These are phyloP conservation scores for Sisor rabdophorus DNA, from an alignment of 2,113 vertebrate genomes.

Conservation along the genomic window DNA sequence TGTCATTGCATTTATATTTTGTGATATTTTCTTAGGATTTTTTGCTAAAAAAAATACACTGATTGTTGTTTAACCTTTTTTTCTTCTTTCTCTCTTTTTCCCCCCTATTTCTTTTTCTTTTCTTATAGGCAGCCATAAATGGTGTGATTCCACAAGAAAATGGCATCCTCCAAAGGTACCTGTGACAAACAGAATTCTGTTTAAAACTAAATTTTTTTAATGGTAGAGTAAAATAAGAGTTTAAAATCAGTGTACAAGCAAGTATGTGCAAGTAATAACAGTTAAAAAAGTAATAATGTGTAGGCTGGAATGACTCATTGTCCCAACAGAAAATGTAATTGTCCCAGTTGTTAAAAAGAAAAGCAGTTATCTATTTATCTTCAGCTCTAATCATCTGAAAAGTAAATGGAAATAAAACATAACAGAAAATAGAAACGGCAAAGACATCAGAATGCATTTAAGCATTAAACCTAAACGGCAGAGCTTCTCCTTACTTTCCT, in stretches of 20 bases:
- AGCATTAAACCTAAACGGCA: too few relatives aligned
- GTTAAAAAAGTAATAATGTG: constrained; percentile 13
- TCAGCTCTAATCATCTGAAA: constrained; percentile 12
- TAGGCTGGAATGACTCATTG: neutral
- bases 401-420: neutral
- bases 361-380: neutral
- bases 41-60: neutral
- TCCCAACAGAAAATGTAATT: constrained; percentile 34
- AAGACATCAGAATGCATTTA: too few relatives aligned
- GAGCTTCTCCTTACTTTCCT: too few relatives aligned
- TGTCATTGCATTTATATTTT: neutral
- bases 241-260: neutral
- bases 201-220: neutral
- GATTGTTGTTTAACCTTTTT: neutral
- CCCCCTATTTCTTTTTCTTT: constrained; percentile 33
- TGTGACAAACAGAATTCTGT: neutral
- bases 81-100: neutral
- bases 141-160: constrained; percentile 98
- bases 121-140: constrained; percentile 94
- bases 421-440: too few relatives aligned
- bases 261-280: constrained; percentile 9
- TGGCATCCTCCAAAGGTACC: constrained; percentile 94
- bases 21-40: neutral
- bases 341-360: constrained; percentile 23
- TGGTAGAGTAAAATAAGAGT: neutral